Percentiles rank a stretch among this genome's conserved stretches.
phyloP scores from a whole-genome alignment of 2,113 vertebrate species.

The Rissa tridactyla region DNA sequence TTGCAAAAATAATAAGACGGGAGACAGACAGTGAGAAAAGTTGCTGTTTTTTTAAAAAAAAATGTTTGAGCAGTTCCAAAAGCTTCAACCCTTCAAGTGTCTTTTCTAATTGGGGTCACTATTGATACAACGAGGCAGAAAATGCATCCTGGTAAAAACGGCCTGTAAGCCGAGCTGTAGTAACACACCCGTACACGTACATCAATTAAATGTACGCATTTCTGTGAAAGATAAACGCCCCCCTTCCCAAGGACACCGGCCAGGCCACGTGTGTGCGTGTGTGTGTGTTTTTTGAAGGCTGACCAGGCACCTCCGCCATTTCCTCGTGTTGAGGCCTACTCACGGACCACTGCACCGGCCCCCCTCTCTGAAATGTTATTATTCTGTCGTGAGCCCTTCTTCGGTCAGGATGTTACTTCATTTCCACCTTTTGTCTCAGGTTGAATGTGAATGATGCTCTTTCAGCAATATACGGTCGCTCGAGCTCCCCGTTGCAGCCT shows the following conservation, averaged over 20 bases:
- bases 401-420: conserved; percentile 97
- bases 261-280: conserved; percentile 53
- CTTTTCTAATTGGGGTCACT: not conserved
- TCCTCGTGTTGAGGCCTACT: conserved; percentile 84
- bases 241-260: conserved; percentile 75
- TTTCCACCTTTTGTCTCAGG: conserved; percentile 98
- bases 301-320: conserved; percentile 85
- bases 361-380: conserved; percentile 88
- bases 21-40: not conserved
- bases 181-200: not conserved
- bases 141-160: not conserved
- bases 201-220: not conserved
- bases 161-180: not conserved
- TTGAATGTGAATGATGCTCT: conserved; percentile 95
- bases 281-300: conserved; percentile 78
- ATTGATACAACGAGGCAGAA: not conserved
- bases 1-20: conserved; percentile 19
- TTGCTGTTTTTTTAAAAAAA: not conserved
- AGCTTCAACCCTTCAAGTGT: not conserved
- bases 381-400: conserved; percentile 95
- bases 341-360: conserved; percentile 49
- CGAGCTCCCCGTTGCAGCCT: conserved; percentile 89
- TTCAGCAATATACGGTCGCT: conserved; percentile 97
- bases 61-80: not conserved
- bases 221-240: conserved; percentile 71